These are phyloP conservation scores for Patella ulyssiponensis DNA, from an alignment of 2,888 invertebrate genomes.

Conservation along the genomic window DNA sequence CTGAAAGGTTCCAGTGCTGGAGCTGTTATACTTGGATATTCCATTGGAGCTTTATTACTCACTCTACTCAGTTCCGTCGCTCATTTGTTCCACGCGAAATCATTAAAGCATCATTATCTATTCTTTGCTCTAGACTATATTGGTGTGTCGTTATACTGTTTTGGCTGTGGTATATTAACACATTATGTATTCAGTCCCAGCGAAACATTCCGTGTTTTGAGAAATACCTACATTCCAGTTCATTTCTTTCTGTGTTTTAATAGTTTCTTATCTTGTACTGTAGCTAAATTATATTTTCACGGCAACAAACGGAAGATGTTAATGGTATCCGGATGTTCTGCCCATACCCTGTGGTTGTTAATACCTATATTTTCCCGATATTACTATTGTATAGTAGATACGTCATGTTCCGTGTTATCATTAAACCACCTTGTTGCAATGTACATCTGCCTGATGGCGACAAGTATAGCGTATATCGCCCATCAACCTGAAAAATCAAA, in stretches of 20 bases:
- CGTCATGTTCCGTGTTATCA: slow-evolving; percentile 26
- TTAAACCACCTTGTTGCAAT: slow-evolving; percentile 38
- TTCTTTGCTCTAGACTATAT: slow-evolving; percentile 50
- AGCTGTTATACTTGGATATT: neutral
- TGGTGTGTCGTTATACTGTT: slow-evolving; percentile 44
- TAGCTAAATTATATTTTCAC: slow-evolving; percentile 33
- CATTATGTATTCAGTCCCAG: slow-evolving; percentile 37
- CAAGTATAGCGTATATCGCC: slow-evolving; percentile 50
- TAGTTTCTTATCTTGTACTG: slow-evolving; percentile 36
- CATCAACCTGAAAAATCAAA: slow-evolving; percentile 47
- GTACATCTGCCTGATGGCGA: slow-evolving; percentile 19
- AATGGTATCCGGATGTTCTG: slow-evolving; percentile 38
- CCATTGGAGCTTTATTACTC: neutral
- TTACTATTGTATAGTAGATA: slow-evolving; percentile 31
- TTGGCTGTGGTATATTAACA: slow-evolving; percentile 39
- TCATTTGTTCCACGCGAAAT: slow-evolving; percentile 50
- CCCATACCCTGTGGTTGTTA: slow-evolving; percentile 29
- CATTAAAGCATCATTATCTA: slow-evolving; percentile 42
- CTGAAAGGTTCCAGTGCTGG: neutral
- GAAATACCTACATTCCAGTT: slow-evolving; percentile 28
- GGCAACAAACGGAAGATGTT: slow-evolving; percentile 38
- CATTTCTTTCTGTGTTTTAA: slow-evolving; percentile 39
- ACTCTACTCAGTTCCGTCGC: slow-evolving; percentile 40
- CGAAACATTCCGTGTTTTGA: slow-evolving; percentile 20
- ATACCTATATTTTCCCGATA: slow-evolving; percentile 33